phyloP scores from a whole-genome alignment of 2,113 vertebrate genomes.

The Mixornis gularis region DNA sequence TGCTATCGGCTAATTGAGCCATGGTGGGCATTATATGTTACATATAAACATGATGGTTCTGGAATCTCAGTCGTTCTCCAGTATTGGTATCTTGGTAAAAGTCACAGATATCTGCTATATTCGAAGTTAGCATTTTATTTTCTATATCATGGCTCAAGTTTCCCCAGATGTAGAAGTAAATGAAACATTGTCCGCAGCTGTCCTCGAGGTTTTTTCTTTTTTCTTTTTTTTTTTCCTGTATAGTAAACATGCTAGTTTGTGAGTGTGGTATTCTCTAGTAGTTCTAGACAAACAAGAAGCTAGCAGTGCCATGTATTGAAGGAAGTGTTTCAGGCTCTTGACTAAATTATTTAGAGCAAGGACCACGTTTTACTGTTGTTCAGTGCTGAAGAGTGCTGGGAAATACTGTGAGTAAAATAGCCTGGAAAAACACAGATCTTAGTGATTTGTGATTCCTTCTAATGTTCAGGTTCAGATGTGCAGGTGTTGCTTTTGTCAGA shows the following conservation, averaged over 20 bases:
- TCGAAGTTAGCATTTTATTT: background rate
- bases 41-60: background rate
- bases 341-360: background rate
- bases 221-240: background rate
- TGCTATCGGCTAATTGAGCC: background rate
- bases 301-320: background rate
- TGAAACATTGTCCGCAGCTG: background rate
- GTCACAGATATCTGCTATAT: background rate
- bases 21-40: background rate
- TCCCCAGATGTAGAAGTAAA: background rate
- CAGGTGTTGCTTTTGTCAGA: conserved; percentile 52
- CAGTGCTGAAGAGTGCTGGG: background rate
- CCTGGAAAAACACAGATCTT: background rate
- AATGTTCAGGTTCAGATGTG: background rate
- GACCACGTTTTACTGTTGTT: background rate
- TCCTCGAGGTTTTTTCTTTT: background rate
- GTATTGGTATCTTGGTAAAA: background rate
- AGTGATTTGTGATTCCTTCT: background rate
- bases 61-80: background rate
- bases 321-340: background rate
- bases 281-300: background rate
- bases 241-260: background rate
- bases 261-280: background rate
- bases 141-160: background rate
- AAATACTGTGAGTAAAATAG: background rate